phyloP scores from a whole-genome alignment of 2,113 vertebrate species.

The Scomber scombrus region DNA sequence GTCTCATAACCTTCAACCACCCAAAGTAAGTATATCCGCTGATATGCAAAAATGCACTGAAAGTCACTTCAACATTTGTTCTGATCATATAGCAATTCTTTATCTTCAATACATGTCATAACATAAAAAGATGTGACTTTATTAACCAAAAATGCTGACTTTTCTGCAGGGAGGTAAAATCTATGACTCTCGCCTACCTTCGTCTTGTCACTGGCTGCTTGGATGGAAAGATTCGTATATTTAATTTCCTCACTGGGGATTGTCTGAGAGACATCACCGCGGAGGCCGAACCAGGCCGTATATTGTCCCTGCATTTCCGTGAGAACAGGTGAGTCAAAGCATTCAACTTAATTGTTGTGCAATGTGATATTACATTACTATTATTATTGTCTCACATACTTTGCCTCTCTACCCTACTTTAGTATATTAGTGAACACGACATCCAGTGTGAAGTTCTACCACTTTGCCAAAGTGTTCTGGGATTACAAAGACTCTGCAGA shows the following conservation, averaged over 20 bases:
- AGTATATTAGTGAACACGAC: constrained; percentile 89
- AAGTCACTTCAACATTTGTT: background rate
- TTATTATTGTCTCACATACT: background rate
- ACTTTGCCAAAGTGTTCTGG: constrained; percentile 88
- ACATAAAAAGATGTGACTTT: too few relatives aligned
- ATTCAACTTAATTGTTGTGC: too few relatives aligned
- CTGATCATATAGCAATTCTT: rapidly evolving
- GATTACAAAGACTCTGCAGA: constrained; percentile 74
- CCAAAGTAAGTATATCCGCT: constrained; percentile 85
- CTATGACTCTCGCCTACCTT: constrained; percentile 88
- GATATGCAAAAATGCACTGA: background rate
- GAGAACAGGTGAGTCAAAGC: constrained; percentile 83
- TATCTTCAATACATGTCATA: rapidly evolving
- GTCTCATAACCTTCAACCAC: constrained; percentile 88
- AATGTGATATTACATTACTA: too few relatives aligned
- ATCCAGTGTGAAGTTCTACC: constrained; percentile 80
- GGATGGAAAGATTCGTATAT: constrained; percentile 92
- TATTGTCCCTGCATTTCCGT: constrained; percentile 83
- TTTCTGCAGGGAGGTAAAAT: constrained; percentile 87
- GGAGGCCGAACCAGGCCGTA: constrained; percentile 74
- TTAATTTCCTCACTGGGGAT: constrained; percentile 88
- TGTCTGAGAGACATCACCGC: constrained; percentile 88
- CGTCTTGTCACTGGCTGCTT: constrained; percentile 90
- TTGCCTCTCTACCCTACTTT: background rate
- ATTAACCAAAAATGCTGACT: background rate